phyloP scores from a whole-genome alignment of 2,888 invertebrate species.

The Sarcophaga variegata region DNA sequence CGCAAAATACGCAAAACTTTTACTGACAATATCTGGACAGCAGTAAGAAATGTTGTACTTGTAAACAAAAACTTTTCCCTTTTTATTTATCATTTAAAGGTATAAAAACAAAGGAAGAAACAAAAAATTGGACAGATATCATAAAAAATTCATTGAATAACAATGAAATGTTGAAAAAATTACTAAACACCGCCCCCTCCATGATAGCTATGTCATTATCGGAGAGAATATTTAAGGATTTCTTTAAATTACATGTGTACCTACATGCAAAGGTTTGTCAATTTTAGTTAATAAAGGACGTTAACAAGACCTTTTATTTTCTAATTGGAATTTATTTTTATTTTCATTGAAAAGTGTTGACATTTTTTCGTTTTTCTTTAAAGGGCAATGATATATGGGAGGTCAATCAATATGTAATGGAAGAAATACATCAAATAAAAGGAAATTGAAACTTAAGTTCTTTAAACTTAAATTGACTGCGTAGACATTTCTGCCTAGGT shows the following conservation, averaged over 20 bases:
- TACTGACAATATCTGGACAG: constrained; percentile 34
- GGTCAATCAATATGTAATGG: not conserved
- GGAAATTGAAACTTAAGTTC: too few relatives aligned
- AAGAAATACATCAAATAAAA: not conserved
- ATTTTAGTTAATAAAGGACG: constrained; percentile 5
- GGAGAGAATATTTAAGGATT: not conserved
- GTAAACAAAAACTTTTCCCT: not conserved
- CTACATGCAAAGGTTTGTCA: not conserved
- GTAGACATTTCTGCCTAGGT: too few relatives aligned
- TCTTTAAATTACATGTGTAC: not conserved
- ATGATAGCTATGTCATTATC: not conserved
- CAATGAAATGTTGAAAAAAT: not conserved
- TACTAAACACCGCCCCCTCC: too few relatives aligned
- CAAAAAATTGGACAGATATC: not conserved
- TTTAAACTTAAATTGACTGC: too few relatives aligned
- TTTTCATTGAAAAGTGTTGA: too few relatives aligned
- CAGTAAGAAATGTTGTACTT: constrained; percentile 16
- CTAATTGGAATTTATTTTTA: not conserved
- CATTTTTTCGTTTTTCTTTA: not conserved
- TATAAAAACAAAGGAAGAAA: not conserved
- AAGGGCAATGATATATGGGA: not conserved
- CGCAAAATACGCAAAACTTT: constrained; percentile 36
- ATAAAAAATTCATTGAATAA: constrained; percentile 31
- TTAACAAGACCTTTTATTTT: not conserved
- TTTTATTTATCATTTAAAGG: not conserved